Evolutionary conservation across 2,888 invertebrate species (phyloP).

Genomic region (Erebia aethiops): DNA sequence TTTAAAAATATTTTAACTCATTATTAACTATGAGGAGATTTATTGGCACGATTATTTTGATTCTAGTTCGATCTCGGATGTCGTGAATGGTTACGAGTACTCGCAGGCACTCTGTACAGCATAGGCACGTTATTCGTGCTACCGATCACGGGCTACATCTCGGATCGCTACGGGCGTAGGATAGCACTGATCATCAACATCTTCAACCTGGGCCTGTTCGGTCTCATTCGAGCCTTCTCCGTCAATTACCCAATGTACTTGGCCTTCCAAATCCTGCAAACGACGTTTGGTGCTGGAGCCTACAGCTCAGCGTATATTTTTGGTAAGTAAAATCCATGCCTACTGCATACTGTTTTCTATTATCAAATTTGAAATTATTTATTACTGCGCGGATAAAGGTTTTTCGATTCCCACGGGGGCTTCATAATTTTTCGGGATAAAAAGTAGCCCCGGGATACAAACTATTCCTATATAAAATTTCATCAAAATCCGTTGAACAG

Average conservation of each 20-base stretch:
- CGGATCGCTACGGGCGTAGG: slow-evolving; percentile 85
- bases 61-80: slow-evolving; percentile 79
- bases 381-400: no score
- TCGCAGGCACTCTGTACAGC: slow-evolving; percentile 85
- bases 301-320: slow-evolving; percentile 62
- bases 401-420: no score
- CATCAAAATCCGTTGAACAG: no score
- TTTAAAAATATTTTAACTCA: no score
- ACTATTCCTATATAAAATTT: no score
- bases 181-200: slow-evolving; percentile 72
- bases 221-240: slow-evolving; percentile 75
- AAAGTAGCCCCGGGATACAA: no score
- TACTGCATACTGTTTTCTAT: no score
- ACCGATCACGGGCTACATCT: slow-evolving; percentile 83
- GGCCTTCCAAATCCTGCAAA: slow-evolving; percentile 65
- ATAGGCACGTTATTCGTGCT: slow-evolving; percentile 84
- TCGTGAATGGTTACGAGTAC: slow-evolving; percentile 83
- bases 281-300: slow-evolving; percentile 63
- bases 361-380: no score
- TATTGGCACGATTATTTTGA: slow-evolving; percentile 27
- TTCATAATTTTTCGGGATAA: no score
- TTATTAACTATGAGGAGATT: no score
- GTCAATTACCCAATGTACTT: slow-evolving; percentile 70
- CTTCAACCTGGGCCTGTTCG: slow-evolving; percentile 60
- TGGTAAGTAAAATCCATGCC: slow-evolving; percentile 34